Evolutionary conservation across 2,113 vertebrate genomes (phyloP).

Genomic region (Gambusia affinis): DNA sequence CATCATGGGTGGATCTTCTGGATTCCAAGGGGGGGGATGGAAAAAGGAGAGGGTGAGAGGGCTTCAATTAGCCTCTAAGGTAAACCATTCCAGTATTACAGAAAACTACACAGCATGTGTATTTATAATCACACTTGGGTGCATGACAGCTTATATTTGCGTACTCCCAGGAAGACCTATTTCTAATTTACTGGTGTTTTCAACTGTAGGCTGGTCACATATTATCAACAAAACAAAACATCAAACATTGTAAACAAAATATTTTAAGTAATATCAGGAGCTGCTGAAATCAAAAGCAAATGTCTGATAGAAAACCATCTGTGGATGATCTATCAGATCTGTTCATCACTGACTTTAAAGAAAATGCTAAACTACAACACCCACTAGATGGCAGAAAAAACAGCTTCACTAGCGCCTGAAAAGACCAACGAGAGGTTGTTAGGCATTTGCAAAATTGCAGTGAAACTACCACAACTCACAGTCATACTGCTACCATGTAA

Average conservation of each 20-base stretch:
- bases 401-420: not conserved
- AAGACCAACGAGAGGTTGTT: constrained; percentile 33
- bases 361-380: not conserved
- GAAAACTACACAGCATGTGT: constrained; percentile 22
- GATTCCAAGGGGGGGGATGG: constrained; percentile 59
- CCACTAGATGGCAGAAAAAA: constrained; percentile 52
- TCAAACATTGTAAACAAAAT: not conserved
- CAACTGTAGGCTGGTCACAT: not conserved
- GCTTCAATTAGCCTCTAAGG: constrained; percentile 38
- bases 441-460: constrained; percentile 4
- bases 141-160: constrained; percentile 1
- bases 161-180: constrained; percentile 1
- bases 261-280: not conserved
- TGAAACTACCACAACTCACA: not conserved
- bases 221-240: not conserved
- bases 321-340: not conserved
- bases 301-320: not conserved
- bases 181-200: constrained; percentile 2
- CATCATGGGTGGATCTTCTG: constrained; percentile 60
- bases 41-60: constrained; percentile 58
- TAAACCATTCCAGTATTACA: constrained; percentile 12
- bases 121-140: constrained; percentile 20
- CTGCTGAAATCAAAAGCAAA: not conserved
- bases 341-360: not conserved
- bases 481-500: no score